Evolutionary conservation across 2,888 invertebrate species (phyloP).

Genomic region (Napeogenes sylphis): DNA sequence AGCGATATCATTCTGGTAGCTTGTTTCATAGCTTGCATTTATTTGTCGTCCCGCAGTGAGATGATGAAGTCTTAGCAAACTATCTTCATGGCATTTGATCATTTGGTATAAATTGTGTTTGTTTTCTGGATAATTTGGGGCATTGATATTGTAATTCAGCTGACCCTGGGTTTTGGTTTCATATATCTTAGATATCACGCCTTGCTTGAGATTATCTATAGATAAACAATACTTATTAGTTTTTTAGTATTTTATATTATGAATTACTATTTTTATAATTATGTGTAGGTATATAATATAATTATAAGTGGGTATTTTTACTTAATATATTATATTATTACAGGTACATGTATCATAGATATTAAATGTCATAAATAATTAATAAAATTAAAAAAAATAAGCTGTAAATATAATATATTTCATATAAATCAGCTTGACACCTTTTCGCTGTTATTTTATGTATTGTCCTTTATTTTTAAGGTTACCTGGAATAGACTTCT

Average conservation of each 20-base stretch:
- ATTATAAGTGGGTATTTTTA: no score
- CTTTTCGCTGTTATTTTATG: no score
- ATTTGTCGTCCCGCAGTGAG: conserved; percentile 67
- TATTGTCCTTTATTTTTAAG: no score
- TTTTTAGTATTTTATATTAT: not conserved
- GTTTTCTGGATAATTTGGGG: conserved; percentile 52
- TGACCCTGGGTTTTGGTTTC: conserved; percentile 49
- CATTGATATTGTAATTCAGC: conserved; percentile 46
- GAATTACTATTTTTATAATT: no score
- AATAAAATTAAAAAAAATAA: no score
- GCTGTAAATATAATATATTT: no score
- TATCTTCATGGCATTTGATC: conserved; percentile 73
- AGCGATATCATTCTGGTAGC: conserved; percentile 59
- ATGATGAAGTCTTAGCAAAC: conserved; percentile 63
- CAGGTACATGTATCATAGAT: no score
- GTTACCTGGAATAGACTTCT: no score
- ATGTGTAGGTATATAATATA: no score
- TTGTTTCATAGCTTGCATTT: conserved; percentile 52
- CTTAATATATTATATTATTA: no score
- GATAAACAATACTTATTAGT: conserved; percentile 15
- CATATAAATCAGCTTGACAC: no score
- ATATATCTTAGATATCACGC: conserved; percentile 43
- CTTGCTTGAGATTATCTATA: conserved; percentile 46
- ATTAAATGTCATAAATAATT: no score
- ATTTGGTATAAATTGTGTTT: conserved; percentile 69